phyloP scores from a whole-genome alignment of 2,888 invertebrate species.

The Cephalotes varians region DNA sequence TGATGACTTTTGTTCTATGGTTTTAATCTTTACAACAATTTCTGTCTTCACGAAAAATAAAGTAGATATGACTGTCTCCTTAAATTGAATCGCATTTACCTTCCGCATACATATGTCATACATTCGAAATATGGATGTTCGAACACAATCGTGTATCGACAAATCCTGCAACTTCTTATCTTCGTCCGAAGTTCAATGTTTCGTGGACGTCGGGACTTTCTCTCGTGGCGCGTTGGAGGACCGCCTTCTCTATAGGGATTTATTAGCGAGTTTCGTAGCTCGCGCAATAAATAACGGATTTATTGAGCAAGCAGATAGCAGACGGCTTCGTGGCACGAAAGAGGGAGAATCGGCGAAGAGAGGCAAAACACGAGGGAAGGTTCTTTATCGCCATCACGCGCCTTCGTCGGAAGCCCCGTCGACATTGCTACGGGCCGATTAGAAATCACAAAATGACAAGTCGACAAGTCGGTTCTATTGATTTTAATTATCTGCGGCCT shows the following conservation, averaged over 20 bases:
- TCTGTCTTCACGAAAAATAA: background rate
- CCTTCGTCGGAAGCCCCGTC: slow-evolving; percentile 18
- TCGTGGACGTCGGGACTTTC: slow-evolving; percentile 54
- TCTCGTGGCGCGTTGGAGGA: slow-evolving; percentile 46
- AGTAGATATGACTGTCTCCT: background rate
- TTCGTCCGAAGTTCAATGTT: slow-evolving; percentile 35
- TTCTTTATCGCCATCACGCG: slow-evolving; percentile 55
- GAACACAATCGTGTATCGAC: background rate
- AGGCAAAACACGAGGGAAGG: slow-evolving; percentile 12
- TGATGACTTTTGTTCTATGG: background rate
- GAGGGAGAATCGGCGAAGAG: background rate
- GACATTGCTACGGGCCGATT: slow-evolving; percentile 40
- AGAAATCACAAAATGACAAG: slow-evolving; percentile 66
- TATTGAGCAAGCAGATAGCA: slow-evolving; percentile 63
- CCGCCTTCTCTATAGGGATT: slow-evolving; percentile 57
- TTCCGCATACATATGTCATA: background rate
- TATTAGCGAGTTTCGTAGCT: slow-evolving; percentile 70
- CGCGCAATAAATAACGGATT: slow-evolving; percentile 70
- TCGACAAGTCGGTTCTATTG: slow-evolving; percentile 59
- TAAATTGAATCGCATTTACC: slow-evolving; percentile 6
- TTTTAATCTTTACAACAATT: background rate
- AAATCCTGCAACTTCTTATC: slow-evolving; percentile 25
- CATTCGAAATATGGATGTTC: slow-evolving; percentile 3
- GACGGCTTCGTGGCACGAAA: slow-evolving; percentile 37
- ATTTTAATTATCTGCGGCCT: slow-evolving; percentile 69